Percentiles rank a stretch among this genome's conserved stretches.
phyloP scores from a whole-genome alignment of 1,140 invertebrate species.

The Eurosta solidaginis region DNA sequence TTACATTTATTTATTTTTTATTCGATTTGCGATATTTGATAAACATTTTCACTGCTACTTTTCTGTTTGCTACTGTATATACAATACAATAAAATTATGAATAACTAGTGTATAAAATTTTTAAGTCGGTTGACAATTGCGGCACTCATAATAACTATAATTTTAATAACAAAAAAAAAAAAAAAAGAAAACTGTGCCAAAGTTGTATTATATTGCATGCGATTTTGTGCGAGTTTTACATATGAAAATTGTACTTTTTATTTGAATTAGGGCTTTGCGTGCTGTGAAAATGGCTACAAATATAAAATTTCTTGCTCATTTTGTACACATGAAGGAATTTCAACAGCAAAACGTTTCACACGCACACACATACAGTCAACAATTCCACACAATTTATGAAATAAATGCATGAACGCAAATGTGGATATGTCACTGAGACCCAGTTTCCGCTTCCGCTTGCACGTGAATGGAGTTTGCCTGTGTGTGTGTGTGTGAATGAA shows the following conservation, averaged over 20 bases:
- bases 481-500: not conserved
- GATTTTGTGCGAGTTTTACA: too few species aligned
- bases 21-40: too few species aligned
- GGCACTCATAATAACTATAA: too few species aligned
- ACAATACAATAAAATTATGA: too few species aligned
- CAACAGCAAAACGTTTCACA: not conserved
- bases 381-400: not conserved
- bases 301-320: not conserved
- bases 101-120: too few species aligned
- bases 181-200: too few species aligned
- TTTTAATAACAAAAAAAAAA: too few species aligned
- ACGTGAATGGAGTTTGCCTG: not conserved
- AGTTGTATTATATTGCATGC: too few species aligned
- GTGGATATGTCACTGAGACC: not conserved
- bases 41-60: too few species aligned
- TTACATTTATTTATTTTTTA: too few species aligned
- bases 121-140: too few species aligned
- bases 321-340: not conserved
- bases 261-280: slow-evolving; percentile 1
- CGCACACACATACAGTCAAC: not conserved
- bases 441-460: not conserved
- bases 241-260: not conserved
- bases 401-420: not conserved
- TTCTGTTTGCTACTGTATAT: too few species aligned
- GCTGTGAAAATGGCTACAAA: not conserved